phyloP scores from a whole-genome alignment of 2,113 vertebrate species.

The Tetrao urogallus region DNA sequence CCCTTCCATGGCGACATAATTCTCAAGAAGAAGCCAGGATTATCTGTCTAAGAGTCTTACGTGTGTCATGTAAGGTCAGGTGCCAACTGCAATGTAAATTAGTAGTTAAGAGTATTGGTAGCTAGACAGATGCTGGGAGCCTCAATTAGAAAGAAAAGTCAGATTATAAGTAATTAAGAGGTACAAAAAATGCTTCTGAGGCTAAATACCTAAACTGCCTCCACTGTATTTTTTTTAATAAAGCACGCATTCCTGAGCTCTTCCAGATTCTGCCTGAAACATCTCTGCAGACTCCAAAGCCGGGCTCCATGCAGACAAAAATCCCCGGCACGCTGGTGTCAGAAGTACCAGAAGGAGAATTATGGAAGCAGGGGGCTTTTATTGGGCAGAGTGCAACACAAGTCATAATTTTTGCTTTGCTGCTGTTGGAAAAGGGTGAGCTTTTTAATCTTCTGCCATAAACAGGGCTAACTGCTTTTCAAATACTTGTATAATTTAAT shows the following conservation, averaged over 20 bases:
- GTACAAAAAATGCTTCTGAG: conserved; percentile 37
- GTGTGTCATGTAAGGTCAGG: conserved; percentile 78
- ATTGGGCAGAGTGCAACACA: background rate
- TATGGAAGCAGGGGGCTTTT: background rate
- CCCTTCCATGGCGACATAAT: conserved; percentile 82
- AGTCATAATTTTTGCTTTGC: background rate
- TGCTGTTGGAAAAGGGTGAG: background rate
- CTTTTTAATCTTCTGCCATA: background rate
- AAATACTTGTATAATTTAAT: fast-evolving
- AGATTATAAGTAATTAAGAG: conserved; percentile 76
- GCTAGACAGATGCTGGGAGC: conserved; percentile 75
- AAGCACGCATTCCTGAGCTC: background rate
- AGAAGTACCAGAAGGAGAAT: background rate
- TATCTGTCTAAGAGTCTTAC: conserved; percentile 86
- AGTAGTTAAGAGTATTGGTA: conserved; percentile 74
- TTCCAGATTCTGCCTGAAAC: background rate
- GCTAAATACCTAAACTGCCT: conserved; percentile 58
- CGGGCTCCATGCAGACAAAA: background rate
- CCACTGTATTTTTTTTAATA: background rate
- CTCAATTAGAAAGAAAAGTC: conserved; percentile 74
- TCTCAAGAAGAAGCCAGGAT: conserved; percentile 73
- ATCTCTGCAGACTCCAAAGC: background rate
- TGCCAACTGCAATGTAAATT: conserved; percentile 73
- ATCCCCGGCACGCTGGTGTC: background rate
- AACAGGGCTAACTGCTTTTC: background rate